Base-by-base conservation (phyloP, 2,797 vertebrate genomes). In the Falco cherrug region DNA sequence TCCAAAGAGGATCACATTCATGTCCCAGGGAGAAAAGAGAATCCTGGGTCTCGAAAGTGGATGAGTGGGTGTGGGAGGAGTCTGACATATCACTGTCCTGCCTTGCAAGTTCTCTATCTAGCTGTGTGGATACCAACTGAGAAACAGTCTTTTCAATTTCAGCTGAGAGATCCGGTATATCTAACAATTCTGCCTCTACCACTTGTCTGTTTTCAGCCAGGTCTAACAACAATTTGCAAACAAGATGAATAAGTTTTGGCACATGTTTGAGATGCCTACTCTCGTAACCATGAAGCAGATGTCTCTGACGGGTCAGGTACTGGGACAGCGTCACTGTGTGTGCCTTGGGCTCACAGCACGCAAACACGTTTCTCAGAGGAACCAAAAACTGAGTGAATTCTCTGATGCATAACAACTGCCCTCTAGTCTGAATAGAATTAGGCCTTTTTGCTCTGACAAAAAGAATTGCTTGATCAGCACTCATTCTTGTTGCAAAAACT, bases 401-500 rank as follows among this genome's bases (percentile, higher is more conserved):
- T 71, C 99, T 97, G 45, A 99, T 98, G 15, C 99, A 99, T 26
- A 99, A 95, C 51, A 99, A 96, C 97, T 99, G 99, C 63, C 99
- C 99, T 91, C 99, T 98, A 5, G 99, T 99, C 97, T 99, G 99
- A 96, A 99, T 99, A 63, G 99, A 99, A 94, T 99, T 99, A 56
- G 99, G 99, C 76, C 99, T 98, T 96, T 99, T 99, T 53, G 99
- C 99, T 71, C 99, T 98, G 50, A 99, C 98, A 93, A 99, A 99
- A 95, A 99, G 97, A 95, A 99, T 99, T 28, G 99, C 99, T 96
- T 99, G 99, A 95, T 99, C 99, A 31, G 99, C 99, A 4, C 98
- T 99, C 99, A 99, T 99, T 76, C 99, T 98, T 43, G 98, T 99
- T 11, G 99, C 99, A 98, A 99, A 99, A 87, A 99, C 99, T 95